Base-by-base conservation (phyloP, 2,888 invertebrate genomes). In the Agriotes lineatus region DNA sequence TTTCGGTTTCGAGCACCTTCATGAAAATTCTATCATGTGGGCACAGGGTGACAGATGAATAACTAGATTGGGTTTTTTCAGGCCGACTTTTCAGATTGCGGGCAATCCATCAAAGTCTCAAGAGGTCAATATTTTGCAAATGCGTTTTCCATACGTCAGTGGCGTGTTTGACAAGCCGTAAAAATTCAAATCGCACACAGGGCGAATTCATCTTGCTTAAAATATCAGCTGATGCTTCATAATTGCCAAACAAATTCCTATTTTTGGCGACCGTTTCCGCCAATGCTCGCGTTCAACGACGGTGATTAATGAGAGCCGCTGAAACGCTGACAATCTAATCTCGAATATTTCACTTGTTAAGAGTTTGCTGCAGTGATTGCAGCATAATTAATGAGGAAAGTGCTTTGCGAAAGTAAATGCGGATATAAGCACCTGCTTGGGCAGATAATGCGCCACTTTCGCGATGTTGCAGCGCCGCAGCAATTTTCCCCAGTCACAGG, bases 291-390 rank as follows among this genome's bases (percentile, higher is more conserved):
- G 7, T 35, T 16, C 33, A 33, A 30, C 10, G 12, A 5, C 2
- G 16, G 14, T 54, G 54, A 54, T 54, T 54, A 54, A 54, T 54
- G 54, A 54, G 7, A 9, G 35, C 12, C 30, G 16, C 22, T 19
- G 22, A 35, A 12, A 16, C 30, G 54, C 54, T 54, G 52, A 52
- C 52, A 52, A 52, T 10, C 2, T 54, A 54, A 54, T 54, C 35
- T 54, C n/a, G 54, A 54, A 54, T 54, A 54, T 54, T 54, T 54
- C 33, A 54, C 16, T 54, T 54, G n/a, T 54, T 54, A 54, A 42
- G 16, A 35, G 54, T 54, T 33, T 33, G 16, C 54, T n/a, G 22
- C 33, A 35, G 54, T 54, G 54, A 54, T 35, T 54, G 35, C 33
- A 35, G 35, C 12, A 33, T 54, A 54, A 54, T 54, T 54, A 54